These are phyloP conservation scores for Drosophila affinis DNA, from an alignment of 2,888 invertebrate species.

Conservation along the genomic window DNA sequence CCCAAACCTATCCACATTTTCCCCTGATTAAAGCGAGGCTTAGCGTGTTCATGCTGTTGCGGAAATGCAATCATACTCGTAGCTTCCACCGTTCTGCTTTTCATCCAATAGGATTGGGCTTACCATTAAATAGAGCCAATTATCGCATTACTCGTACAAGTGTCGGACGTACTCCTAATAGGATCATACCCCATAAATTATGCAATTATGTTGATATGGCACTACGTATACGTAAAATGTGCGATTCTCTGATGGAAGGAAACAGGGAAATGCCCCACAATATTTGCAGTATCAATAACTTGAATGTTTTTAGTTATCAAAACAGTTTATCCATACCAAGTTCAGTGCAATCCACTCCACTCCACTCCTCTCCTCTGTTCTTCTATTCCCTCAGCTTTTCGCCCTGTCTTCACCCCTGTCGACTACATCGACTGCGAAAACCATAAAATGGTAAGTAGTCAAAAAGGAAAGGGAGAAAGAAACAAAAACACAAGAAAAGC, in stretches of 20 bases:
- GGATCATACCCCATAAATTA: not conserved
- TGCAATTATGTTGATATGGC: not conserved
- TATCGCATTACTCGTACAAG: not conserved
- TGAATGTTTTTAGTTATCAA: conserved; percentile 69
- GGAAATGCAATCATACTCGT: too few relatives aligned
- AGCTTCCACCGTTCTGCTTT: too few relatives aligned
- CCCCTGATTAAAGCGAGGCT: not conserved
- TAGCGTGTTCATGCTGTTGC: too few relatives aligned
- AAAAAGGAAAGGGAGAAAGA: conserved; percentile 6
- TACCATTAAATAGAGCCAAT: not conserved
- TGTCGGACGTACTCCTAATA: not conserved
- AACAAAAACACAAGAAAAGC: conserved; percentile 13
- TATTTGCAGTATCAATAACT: conserved; percentile 73
- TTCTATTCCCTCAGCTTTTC: not conserved
- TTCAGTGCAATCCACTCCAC: conserved; percentile 20
- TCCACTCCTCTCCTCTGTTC: not conserved
- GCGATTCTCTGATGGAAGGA: not conserved
- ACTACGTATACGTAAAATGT: not conserved
- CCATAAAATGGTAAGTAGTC: conserved; percentile 55
- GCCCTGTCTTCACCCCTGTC: conserved; percentile 2
- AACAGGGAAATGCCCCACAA: conserved; percentile 31
- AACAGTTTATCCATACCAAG: conserved; percentile 75
- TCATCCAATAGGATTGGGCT: not conserved
- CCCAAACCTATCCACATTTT: not conserved
- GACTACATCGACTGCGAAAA: conserved; percentile 40